These are phyloP conservation scores for Pristionchus exspectatus DNA, from an alignment of 2,888 invertebrate species.

Conservation along the genomic window DNA sequence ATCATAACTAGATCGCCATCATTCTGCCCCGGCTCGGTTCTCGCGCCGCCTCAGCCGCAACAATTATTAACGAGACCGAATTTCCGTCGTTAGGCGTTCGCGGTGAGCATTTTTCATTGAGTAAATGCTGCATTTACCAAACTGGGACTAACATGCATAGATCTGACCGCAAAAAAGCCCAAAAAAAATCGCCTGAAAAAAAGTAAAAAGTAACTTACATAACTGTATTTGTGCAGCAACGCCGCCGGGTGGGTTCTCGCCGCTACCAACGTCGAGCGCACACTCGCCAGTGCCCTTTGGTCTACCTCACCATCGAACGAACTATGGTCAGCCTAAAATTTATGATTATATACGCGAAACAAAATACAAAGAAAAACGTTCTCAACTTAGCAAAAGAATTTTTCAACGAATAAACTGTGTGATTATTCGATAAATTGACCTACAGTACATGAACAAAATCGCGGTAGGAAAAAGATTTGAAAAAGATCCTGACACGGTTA, in stretches of 20 bases:
- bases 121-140: not conserved
- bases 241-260: conserved; percentile 69
- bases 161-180: not conserved
- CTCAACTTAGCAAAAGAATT: not conserved
- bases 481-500: not conserved
- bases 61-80: conserved; percentile 75
- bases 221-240: conserved; percentile 59
- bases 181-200: not conserved
- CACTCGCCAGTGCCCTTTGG: conserved; percentile 68
- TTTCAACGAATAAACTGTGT: not conserved
- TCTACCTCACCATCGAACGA: conserved; percentile 58
- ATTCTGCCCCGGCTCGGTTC: conserved; percentile 51
- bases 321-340: conserved; percentile 63
- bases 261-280: conserved; percentile 70
- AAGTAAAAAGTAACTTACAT: not conserved
- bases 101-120: conserved; percentile 57
- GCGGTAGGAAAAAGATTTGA: not conserved
- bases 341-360: not conserved
- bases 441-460: conserved; percentile 2
- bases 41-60: conserved; percentile 57
- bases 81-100: conserved; percentile 75
- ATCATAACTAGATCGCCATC: conserved; percentile 37
- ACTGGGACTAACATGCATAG: not conserved
- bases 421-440: not conserved
- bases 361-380: not conserved